Conservation (phyloP, 2,888 invertebrate species). For the Ectobius pallidus region DNA sequence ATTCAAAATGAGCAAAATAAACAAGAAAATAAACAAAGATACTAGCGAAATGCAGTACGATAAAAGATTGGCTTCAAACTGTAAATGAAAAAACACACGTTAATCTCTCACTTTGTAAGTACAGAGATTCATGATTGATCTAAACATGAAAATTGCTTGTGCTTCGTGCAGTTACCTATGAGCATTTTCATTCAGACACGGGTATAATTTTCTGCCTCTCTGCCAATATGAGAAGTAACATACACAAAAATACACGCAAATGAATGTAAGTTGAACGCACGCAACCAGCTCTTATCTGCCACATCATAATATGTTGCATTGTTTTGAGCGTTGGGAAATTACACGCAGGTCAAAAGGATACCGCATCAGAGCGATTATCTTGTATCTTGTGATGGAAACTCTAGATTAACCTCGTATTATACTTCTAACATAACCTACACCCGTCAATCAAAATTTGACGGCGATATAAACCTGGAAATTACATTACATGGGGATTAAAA, state of each 20-base stretch:
- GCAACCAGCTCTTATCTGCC: not conserved
- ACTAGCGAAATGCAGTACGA: no score
- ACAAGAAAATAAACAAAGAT: no score
- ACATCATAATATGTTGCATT: slow-evolving; percentile 6
- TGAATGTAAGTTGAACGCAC: not conserved
- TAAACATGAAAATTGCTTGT: not conserved
- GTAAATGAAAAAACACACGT: no score
- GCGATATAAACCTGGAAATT: not conserved
- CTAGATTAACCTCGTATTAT: not conserved
- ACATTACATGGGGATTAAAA: not conserved
- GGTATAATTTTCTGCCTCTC: slow-evolving; percentile 1
- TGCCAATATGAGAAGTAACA: not conserved
- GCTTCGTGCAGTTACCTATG: not conserved
- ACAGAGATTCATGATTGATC: not conserved
- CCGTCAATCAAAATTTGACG: slow-evolving; percentile 3
- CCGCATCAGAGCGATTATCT: not conserved
- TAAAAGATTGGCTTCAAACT: no score
- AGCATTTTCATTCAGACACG: not conserved
- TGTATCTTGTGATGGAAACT: not conserved
- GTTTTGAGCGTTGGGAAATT: slow-evolving; percentile 2
- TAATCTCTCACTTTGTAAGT: no score
- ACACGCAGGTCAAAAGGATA: not conserved
- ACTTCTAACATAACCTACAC: not conserved
- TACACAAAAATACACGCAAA: slow-evolving; percentile 1
- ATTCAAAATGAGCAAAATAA: no score